phyloP scores from a whole-genome alignment of 30 jellyfish, hydroid and myxozoan genomes.

The Hydractinia echinata region DNA sequence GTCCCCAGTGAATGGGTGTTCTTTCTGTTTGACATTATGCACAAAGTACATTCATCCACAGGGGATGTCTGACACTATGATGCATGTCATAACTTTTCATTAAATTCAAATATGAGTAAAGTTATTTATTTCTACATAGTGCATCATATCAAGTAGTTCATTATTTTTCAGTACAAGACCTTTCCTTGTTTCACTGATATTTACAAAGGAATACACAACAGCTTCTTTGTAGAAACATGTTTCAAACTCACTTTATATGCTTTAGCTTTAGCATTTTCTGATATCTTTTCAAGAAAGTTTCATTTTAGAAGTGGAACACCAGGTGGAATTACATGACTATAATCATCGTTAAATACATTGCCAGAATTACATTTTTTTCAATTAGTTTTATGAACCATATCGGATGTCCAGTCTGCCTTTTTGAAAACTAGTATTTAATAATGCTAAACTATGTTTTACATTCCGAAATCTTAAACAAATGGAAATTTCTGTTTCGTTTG shows the following conservation, averaged over 20 bases:
- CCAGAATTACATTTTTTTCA: background rate
- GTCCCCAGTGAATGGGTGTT: background rate
- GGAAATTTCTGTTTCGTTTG: too few relatives aligned
- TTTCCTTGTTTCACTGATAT: slow-evolving; percentile 8
- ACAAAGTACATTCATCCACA: background rate
- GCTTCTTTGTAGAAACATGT: too few relatives aligned
- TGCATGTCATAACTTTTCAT: background rate
- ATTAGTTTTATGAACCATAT: background rate
- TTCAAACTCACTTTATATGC: too few relatives aligned
- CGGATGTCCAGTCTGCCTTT: background rate
- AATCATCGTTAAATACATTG: background rate
- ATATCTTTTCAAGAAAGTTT: too few relatives aligned
- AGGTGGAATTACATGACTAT: slow-evolving; percentile 8
- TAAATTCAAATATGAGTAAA: background rate
- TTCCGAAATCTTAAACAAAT: too few relatives aligned
- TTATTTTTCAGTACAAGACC: background rate
- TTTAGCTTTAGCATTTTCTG: too few relatives aligned
- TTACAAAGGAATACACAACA: background rate
- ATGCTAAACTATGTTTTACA: too few relatives aligned
- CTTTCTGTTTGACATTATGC: background rate
- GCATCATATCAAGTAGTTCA: background rate
- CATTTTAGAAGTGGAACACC: too few relatives aligned
- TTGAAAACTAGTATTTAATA: too few relatives aligned
- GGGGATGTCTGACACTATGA: background rate
- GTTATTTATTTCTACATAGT: background rate